phyloP scores from a whole-genome alignment of 2,888 invertebrate genomes.

The Rhaphigaster nebulosa region DNA sequence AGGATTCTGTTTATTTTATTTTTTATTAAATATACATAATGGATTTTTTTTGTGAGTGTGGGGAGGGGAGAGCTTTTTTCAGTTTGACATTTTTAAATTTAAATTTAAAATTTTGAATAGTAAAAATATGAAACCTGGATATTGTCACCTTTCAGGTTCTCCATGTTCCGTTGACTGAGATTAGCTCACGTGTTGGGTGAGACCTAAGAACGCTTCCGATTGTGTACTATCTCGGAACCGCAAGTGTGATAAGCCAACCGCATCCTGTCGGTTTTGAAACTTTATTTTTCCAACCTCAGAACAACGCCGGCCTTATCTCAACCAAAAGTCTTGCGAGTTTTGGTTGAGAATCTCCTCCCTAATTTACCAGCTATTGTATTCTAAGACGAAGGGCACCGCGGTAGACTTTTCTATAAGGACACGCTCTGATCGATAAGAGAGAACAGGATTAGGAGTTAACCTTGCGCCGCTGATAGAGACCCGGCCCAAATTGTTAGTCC shows the following conservation, averaged over 20 bases:
- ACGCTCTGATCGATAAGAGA: background rate
- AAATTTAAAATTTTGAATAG: background rate
- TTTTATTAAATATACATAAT: too few species aligned
- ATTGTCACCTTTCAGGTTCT: background rate
- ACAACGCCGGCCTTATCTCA: background rate
- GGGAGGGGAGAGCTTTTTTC: too few species aligned
- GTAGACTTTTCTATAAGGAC: background rate
- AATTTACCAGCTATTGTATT: too few species aligned
- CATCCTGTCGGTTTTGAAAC: background rate
- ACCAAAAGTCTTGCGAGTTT: background rate
- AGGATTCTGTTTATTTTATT: too few species aligned
- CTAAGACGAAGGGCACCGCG: background rate
- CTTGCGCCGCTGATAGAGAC: background rate
- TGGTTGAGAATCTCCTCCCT: too few species aligned
- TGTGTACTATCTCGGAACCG: background rate
- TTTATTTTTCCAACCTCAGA: background rate
- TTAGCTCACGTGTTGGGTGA: conserved; percentile 1
- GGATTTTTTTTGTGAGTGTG: too few species aligned
- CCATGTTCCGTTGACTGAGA: background rate
- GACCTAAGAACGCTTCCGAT: background rate
- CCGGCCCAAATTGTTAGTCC: conserved; percentile 8
- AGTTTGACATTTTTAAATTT: too few species aligned
- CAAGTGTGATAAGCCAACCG: background rate
- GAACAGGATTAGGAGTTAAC: background rate
- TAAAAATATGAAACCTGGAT: background rate